Conservation (phyloP, 2,113 vertebrate species). For the Nannospalax galili region DNA sequence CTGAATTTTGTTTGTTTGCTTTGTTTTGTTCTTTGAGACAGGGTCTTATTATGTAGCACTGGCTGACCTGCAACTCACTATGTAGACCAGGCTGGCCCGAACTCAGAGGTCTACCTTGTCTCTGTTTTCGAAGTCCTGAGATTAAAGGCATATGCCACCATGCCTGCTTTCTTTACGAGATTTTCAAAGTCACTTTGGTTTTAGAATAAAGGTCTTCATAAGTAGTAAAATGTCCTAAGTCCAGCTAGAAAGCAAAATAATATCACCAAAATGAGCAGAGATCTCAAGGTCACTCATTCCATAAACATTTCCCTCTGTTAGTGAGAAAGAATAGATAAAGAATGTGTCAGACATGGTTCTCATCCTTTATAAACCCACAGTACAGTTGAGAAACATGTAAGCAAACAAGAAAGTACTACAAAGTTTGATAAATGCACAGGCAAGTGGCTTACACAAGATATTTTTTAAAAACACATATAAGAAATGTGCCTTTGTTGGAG, state of each 20-base stretch:
- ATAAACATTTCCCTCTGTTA: conserved; percentile 38
- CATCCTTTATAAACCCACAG: background rate
- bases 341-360: background rate
- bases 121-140: too few relatives aligned
- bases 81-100: too few relatives aligned
- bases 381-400: background rate
- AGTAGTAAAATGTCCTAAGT: background rate
- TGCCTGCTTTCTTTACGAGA: background rate
- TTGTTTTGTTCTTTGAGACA: too few relatives aligned
- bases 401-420: background rate
- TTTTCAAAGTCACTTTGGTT: background rate
- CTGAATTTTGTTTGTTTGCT: background rate
- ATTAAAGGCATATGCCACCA: too few relatives aligned
- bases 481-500: background rate
- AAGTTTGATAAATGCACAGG: background rate
- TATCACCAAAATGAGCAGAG: background rate
- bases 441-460: background rate
- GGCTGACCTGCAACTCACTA: too few relatives aligned
- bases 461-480: conserved; percentile 3
- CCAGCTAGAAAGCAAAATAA: background rate
- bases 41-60: too few relatives aligned
- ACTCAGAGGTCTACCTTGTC: too few relatives aligned
- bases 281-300: background rate
- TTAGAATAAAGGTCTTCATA: conserved; percentile 1
- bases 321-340: conserved; percentile 4